These are phyloP conservation scores for Bagarius yarrelli DNA, from an alignment of 2,113 vertebrate species.

Conservation along the genomic window DNA sequence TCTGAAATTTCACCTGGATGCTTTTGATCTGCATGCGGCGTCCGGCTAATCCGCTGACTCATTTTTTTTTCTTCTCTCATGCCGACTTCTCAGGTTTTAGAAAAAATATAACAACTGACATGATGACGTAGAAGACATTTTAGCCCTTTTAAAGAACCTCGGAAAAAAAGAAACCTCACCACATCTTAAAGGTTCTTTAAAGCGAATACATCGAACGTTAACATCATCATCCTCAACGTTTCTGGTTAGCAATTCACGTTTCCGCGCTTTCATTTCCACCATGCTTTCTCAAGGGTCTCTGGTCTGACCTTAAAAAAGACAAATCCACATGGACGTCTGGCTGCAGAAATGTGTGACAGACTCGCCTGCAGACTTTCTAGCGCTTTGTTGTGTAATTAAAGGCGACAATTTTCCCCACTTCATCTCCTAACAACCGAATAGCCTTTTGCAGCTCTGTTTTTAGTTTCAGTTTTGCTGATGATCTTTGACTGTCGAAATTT, in stretches of 20 bases:
- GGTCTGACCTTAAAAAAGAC: conserved; percentile 54
- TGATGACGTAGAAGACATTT: conserved; percentile 67
- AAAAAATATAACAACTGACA: background rate
- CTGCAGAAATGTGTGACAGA: conserved; percentile 50
- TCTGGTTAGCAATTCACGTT: conserved; percentile 59
- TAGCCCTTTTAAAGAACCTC: too few species aligned
- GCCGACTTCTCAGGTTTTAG: conserved; percentile 61
- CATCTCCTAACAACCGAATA: conserved; percentile 39
- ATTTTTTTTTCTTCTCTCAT: conserved; percentile 34
- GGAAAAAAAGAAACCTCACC: conserved; percentile 53
- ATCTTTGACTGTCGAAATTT: conserved; percentile 8
- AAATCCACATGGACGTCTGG: conserved; percentile 48
- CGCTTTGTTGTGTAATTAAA: conserved; percentile 55
- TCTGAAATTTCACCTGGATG: conserved; percentile 64
- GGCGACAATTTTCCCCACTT: conserved; percentile 55
- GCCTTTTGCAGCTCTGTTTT: background rate
- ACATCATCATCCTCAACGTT: conserved; percentile 63
- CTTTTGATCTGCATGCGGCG: conserved; percentile 65
- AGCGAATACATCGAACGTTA: conserved; percentile 65
- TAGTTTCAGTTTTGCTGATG: background rate
- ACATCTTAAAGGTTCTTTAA: conserved; percentile 62
- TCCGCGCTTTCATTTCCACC: conserved; percentile 23
- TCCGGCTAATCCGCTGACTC: conserved; percentile 59
- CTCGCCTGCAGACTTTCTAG: conserved; percentile 50
- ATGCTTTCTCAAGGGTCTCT: conserved; percentile 51